Base-by-base conservation (phyloP, 2,888 invertebrate species). In the Theodoxus fluviatilis region DNA sequence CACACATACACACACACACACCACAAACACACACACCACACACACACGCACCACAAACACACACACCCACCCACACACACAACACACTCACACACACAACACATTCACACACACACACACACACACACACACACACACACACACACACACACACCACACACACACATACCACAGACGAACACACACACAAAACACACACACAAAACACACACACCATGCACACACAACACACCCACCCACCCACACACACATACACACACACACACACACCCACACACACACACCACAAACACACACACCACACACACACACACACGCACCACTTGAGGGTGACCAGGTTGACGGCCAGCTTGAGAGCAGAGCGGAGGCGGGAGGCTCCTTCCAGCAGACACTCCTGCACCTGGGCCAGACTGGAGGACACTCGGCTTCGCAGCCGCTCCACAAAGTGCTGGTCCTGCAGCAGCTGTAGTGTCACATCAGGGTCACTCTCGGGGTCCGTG, bases 321-420 rank as follows among this genome's bases (percentile, higher is more conserved):
- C 84, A 83, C 75, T 84, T 83, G 9, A 84, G 73, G 7, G 84
- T 82, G 28, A 86, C 79, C 9, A 86, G 76, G 71, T 86, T 86
- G n/a, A 81, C 83, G 68, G 85, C 78, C 57, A 86, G 81, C n/a
- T 83, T 71, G 0, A 86, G 79, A 0, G 83, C 82, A 15, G 84
- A 80, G 25, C 85, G 73, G 9, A 86, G 75, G 28, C 83, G 75
- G 0, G 85, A 80, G 4, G 86, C 86, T 7, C 86, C 86, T 69
- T 86, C 86, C 63, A 86, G 73, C 79, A 83, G 82, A 6, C 83
- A 84, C 61, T 85, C 85, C 40, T 83, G 71, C 12, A 86, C 84
- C 77, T 85, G 83, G 0, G 76, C 74, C 7, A 82, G 75, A 69
- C 82, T 81, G 63, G 75, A 82, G 61, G 81, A 75, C 18, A 85